A percentile compares a stretch with the other conserved stretches of the same genome.
Conservation (phyloP, 1,140 invertebrate species). For the Psilanteris sp. region DNA sequence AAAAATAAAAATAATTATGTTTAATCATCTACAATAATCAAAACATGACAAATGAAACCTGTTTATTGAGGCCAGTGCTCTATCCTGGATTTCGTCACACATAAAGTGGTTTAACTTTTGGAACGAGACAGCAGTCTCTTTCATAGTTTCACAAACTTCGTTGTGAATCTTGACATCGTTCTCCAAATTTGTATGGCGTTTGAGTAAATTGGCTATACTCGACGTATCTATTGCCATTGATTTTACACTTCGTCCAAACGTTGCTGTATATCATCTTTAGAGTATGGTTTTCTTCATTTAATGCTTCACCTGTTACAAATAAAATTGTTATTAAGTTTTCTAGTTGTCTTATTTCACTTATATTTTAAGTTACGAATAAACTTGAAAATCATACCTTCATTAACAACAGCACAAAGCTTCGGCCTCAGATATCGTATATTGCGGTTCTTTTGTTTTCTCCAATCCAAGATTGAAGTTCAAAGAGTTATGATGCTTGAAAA, state of each 20-base stretch:
- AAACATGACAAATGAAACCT: too few species aligned
- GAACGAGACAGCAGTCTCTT: conserved; percentile 87
- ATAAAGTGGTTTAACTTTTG: conserved; percentile 90
- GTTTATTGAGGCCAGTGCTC: conserved; percentile 85
- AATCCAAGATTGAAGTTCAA: conserved; percentile 96
- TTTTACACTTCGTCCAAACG: conserved; percentile 90
- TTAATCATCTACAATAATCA: too few species aligned
- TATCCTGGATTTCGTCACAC: conserved; percentile 89
- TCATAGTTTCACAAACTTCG: conserved; percentile 88
- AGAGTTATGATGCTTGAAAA: too few species aligned
- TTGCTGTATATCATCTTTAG: conserved; percentile 90
- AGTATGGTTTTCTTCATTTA: conserved; percentile 91
- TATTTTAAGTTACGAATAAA: too few species aligned
- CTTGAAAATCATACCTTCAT: too few species aligned
- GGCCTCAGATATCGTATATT: conserved; percentile 92
- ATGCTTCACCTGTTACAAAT: conserved; percentile 69
- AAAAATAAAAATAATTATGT: too few species aligned
- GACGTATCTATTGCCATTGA: conserved; percentile 92
- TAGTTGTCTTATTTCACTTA: too few species aligned
- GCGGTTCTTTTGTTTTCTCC: conserved; percentile 94
- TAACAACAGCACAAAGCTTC: conserved; percentile 89
- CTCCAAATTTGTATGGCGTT: conserved; percentile 90
- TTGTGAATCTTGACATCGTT: conserved; percentile 89
- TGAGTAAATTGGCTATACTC: conserved; percentile 90
- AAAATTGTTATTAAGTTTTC: too few species aligned